phyloP scores from a whole-genome alignment of 2,113 vertebrate species.

The Pelusios castaneus region DNA sequence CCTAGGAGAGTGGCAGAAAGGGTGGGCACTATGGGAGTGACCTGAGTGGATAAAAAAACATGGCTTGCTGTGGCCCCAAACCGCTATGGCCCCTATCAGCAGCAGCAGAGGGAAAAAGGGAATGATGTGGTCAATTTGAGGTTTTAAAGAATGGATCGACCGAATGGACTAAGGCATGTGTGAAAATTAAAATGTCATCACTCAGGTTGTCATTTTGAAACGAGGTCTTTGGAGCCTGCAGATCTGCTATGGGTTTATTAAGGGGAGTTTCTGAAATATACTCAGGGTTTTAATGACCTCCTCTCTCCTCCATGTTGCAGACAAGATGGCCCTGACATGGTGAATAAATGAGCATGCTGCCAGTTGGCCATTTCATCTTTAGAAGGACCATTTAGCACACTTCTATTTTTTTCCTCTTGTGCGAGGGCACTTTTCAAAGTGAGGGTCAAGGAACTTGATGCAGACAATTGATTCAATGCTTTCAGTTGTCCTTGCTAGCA shows the following conservation, averaged over 20 bases:
- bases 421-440: slow-evolving; percentile 19
- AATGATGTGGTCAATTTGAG: slow-evolving; percentile 1
- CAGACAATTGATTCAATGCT: slow-evolving; percentile 25
- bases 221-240: background rate
- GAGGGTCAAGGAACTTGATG: slow-evolving; percentile 24
- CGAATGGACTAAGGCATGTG: background rate
- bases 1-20: background rate
- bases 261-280: background rate
- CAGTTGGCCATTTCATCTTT: background rate
- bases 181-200: slow-evolving; percentile 16
- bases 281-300: background rate
- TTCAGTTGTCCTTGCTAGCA: background rate
- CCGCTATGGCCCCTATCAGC: background rate
- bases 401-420: background rate
- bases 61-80: background rate
- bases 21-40: rapidly evolving
- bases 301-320: background rate
- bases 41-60: background rate
- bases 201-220: background rate
- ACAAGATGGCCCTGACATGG: background rate
- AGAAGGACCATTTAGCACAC: background rate
- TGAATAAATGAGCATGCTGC: slow-evolving; percentile 9
- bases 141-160: background rate
- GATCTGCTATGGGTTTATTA: background rate
- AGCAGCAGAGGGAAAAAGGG: slow-evolving; percentile 5